Conservation (phyloP, 2,888 invertebrate genomes). For the Melikaiella ostensackeni region DNA sequence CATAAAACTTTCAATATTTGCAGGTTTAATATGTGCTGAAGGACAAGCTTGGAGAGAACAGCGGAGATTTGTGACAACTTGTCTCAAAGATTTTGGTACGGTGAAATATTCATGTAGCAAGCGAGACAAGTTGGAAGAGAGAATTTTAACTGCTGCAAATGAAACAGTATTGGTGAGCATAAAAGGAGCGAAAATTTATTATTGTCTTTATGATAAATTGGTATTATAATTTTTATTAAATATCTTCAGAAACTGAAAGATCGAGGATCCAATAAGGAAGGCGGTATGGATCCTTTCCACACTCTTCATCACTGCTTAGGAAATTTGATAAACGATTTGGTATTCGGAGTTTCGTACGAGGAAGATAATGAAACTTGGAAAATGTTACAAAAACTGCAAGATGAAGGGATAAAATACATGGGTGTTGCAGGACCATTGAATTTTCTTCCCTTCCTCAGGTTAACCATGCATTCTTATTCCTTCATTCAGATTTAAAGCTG, state of each 20-base stretch:
- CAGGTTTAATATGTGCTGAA: conserved; percentile 91
- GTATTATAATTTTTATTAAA: neutral
- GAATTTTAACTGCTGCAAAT: conserved; percentile 81
- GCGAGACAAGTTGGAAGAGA: conserved; percentile 82
- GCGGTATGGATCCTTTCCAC: conserved; percentile 78
- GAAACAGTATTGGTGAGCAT: conserved; percentile 81
- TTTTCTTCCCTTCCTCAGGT: conserved; percentile 90
- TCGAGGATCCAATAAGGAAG: conserved; percentile 48
- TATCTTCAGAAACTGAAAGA: conserved; percentile 62
- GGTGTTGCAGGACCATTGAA: conserved; percentile 91
- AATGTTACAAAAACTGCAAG: conserved; percentile 87
- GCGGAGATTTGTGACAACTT: conserved; percentile 85
- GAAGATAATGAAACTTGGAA: conserved; percentile 86
- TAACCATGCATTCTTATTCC: conserved; percentile 42
- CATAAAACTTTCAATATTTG: conserved; percentile 48
- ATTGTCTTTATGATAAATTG: neutral
- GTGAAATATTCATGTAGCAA: conserved; percentile 81
- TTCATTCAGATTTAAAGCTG: neutral
- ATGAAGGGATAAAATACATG: conserved; percentile 90
- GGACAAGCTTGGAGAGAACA: conserved; percentile 91
- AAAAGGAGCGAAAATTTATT: neutral
- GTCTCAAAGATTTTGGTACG: conserved; percentile 87
- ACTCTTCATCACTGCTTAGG: conserved; percentile 86
- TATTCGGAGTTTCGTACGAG: conserved; percentile 86
- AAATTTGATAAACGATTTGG: conserved; percentile 86